Conservation (phyloP, 2,113 vertebrate genomes). For the Saimiri boliviensis region DNA sequence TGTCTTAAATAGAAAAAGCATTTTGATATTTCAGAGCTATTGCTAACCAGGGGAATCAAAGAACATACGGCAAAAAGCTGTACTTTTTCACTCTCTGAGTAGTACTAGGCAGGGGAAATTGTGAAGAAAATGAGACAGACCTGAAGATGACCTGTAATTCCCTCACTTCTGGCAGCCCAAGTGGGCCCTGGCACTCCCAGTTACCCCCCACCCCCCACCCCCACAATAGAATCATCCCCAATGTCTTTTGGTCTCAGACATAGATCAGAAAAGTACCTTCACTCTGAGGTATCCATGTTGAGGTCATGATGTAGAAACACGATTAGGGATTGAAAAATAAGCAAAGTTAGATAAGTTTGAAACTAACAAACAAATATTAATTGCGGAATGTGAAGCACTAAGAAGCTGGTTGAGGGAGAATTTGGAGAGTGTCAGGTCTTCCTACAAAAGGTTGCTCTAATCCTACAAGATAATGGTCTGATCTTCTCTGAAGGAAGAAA, state of each 20-base stretch:
- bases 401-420: not conserved
- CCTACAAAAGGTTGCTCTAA: not conserved
- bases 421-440: not conserved
- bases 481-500: not conserved
- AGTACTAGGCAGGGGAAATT: not conserved
- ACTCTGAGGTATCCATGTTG: not conserved
- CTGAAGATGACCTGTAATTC: not conserved
- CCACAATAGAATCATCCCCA: not conserved
- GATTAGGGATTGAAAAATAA: not conserved
- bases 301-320: not conserved
- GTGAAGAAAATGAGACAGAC: not conserved
- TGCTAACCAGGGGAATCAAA: not conserved
- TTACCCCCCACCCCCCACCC: not conserved
- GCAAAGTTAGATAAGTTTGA: not conserved
- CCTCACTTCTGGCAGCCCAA: not conserved
- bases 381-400: not conserved
- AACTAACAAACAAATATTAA: not conserved
- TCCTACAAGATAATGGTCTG: not conserved
- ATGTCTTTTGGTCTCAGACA: not conserved
- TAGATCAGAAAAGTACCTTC: not conserved
- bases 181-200: rapidly evolving
- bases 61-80: not conserved
- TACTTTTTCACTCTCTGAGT: not conserved
- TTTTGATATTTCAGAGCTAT: not conserved
- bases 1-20: not conserved